phyloP scores from a whole-genome alignment of 2,113 vertebrate genomes.

The Aegotheles bennettii region DNA sequence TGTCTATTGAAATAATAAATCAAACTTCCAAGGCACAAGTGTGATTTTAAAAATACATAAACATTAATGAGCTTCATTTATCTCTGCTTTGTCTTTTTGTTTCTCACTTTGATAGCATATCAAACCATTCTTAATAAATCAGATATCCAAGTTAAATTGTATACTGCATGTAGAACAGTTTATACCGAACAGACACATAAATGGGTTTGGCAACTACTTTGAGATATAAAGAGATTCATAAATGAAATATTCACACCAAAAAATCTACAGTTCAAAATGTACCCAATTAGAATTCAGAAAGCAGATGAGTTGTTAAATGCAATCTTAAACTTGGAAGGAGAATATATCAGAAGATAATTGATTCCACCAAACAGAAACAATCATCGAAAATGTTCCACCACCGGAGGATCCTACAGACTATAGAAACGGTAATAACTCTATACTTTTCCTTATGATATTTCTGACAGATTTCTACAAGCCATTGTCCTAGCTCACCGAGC shows the following conservation, averaged over 20 bases:
- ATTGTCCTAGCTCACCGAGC: constrained; percentile 28
- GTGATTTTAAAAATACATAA: constrained; percentile 58
- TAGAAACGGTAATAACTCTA: constrained; percentile 54
- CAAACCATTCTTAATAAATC: constrained; percentile 57
- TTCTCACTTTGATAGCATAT: constrained; percentile 37
- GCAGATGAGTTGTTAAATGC: constrained; percentile 71
- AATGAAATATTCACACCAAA: constrained; percentile 62
- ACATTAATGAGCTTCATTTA: constrained; percentile 49
- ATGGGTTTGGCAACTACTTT: constrained; percentile 43
- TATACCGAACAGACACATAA: constrained; percentile 7
- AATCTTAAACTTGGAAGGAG: constrained; percentile 72
- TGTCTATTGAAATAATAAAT: constrained; percentile 46
- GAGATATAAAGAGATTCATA: constrained; percentile 64
- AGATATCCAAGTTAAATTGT: constrained; percentile 33
- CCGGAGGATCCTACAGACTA: constrained; percentile 40
- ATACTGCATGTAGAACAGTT: constrained; percentile 16
- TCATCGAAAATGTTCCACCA: constrained; percentile 66
- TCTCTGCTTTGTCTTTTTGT: constrained; percentile 13
- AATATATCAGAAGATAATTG: constrained; percentile 74
- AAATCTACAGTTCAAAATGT: constrained; percentile 55
- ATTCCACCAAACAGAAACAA: constrained; percentile 71
- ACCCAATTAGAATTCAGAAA: constrained; percentile 69
- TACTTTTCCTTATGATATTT: constrained; percentile 39
- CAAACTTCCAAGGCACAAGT: not conserved
- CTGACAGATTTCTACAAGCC: constrained; percentile 38